Evolutionary conservation across 2,888 invertebrate species (phyloP).

Genomic region (Mylabris sibirica): DNA sequence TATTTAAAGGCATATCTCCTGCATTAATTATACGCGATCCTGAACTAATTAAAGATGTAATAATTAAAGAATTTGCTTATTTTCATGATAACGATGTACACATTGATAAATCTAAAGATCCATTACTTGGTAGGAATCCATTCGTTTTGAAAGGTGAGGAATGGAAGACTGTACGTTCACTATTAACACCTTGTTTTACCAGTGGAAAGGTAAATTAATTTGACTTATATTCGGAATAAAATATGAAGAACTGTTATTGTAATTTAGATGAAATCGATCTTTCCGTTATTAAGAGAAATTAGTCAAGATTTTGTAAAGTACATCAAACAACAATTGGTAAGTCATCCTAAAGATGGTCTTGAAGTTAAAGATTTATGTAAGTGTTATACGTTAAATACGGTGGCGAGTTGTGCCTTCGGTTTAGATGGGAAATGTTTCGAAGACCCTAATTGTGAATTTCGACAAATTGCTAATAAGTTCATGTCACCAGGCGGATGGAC

Average conservation of each 20-base stretch:
- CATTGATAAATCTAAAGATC: slow-evolving; percentile 60
- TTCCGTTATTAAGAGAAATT: slow-evolving; percentile 61
- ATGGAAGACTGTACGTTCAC: slow-evolving; percentile 63
- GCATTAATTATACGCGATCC: slow-evolving; percentile 53
- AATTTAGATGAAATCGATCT: slow-evolving; percentile 62
- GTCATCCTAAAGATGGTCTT: slow-evolving; percentile 40
- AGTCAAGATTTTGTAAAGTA: slow-evolving; percentile 58
- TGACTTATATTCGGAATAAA: slow-evolving; percentile 21
- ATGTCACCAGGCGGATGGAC: slow-evolving; percentile 26
- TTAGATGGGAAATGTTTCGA: slow-evolving; percentile 59
- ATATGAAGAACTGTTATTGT: slow-evolving; percentile 19
- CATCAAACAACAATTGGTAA: slow-evolving; percentile 54
- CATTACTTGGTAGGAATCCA: slow-evolving; percentile 62
- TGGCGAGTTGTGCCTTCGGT: slow-evolving; percentile 62
- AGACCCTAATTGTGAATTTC: slow-evolving; percentile 45
- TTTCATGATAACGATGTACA: slow-evolving; percentile 58
- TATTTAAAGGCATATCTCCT: slow-evolving; percentile 52
- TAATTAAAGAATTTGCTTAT: slow-evolving; percentile 54
- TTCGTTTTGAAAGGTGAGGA: slow-evolving; percentile 61
- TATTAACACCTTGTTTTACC: slow-evolving; percentile 64
- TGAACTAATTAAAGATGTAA: slow-evolving; percentile 54
- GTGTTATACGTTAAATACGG: slow-evolving; percentile 56
- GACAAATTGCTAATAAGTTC: slow-evolving; percentile 42
- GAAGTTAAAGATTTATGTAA: slow-evolving; percentile 57
- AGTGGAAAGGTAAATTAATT: slow-evolving; percentile 57